Percentiles rank a stretch among this genome's conserved stretches.
These are phyloP conservation scores for Tanytarsus gracilentus DNA, from an alignment of 2,888 invertebrate species.

Conservation along the genomic window DNA sequence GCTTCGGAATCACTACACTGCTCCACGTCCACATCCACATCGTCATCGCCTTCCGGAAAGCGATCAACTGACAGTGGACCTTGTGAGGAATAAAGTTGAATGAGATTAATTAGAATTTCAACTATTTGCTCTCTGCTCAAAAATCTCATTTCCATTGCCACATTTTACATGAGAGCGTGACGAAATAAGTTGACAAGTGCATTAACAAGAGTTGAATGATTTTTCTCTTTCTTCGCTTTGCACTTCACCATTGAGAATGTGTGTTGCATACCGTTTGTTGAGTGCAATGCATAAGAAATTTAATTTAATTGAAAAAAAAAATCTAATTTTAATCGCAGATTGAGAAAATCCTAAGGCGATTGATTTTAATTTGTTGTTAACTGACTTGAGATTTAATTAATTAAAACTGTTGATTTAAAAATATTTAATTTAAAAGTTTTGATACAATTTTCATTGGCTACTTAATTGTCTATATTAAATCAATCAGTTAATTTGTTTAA, in stretches of 20 bases:
- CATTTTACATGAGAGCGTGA: neutral
- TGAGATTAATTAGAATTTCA: neutral
- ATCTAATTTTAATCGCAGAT: too few relatives aligned
- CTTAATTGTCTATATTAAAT: too few relatives aligned
- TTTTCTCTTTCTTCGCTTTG: neutral
- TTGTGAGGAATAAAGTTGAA: slow-evolving; percentile 30
- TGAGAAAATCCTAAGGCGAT: too few relatives aligned
- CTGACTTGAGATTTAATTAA: too few relatives aligned
- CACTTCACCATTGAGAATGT: neutral
- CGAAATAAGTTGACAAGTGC: slow-evolving; percentile 3
- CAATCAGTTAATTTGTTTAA: too few relatives aligned
- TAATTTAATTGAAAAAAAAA: too few relatives aligned
- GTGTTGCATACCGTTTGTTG: too few relatives aligned
- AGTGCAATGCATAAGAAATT: too few relatives aligned
- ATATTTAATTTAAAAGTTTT: too few relatives aligned
- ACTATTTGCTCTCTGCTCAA: neutral
- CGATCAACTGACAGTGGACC: slow-evolving; percentile 43
- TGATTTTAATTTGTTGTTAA: too few relatives aligned
- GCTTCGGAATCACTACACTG: slow-evolving; percentile 60
- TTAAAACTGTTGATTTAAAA: too few relatives aligned
- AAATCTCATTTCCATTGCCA: neutral
- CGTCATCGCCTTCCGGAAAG: slow-evolving; percentile 49
- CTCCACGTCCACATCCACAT: slow-evolving; percentile 62
- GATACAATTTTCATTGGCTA: too few relatives aligned
- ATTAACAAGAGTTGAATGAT: neutral